phyloP scores from a whole-genome alignment of 1,140 invertebrate species.

The Dendroctonus valens region DNA sequence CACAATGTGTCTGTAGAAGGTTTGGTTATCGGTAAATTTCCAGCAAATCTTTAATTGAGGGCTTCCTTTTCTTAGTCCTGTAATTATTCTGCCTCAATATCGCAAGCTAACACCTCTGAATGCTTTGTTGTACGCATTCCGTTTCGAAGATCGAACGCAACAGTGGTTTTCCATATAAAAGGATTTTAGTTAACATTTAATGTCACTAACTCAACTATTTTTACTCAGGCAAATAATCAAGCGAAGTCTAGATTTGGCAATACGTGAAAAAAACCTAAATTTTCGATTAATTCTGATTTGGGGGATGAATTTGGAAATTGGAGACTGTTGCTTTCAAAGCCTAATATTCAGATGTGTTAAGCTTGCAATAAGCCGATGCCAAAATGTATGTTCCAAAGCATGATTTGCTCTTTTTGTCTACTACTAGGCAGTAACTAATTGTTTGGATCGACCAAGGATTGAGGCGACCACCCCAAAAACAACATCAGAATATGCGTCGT shows the following conservation, averaged over 20 bases:
- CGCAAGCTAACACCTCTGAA: constrained; percentile 47
- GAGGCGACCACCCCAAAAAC: constrained; percentile 36
- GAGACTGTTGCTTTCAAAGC: neutral
- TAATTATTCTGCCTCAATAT: constrained; percentile 34
- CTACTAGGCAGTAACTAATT: constrained; percentile 40
- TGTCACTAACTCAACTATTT: too few relatives aligned
- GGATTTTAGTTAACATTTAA: too few relatives aligned
- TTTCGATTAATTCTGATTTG: too few relatives aligned
- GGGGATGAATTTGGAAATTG: too few relatives aligned
- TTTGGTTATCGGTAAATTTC: constrained; percentile 33
- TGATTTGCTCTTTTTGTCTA: constrained; percentile 45
- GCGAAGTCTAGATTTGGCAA: too few relatives aligned
- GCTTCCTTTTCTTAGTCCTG: constrained; percentile 57
- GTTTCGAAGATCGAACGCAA: too few relatives aligned
- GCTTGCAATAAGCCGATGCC: constrained; percentile 41
- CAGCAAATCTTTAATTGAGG: constrained; percentile 49
- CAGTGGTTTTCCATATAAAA: too few relatives aligned
- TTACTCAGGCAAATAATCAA: too few relatives aligned
- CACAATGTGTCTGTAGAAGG: constrained; percentile 6
- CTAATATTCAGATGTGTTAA: constrained; percentile 32
- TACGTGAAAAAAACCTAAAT: too few relatives aligned
- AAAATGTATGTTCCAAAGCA: constrained; percentile 40
- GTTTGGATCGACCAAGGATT: constrained; percentile 39
- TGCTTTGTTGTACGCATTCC: constrained; percentile 8
- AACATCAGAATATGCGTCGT: constrained; percentile 39